These are phyloP conservation scores for Regulus satrapa DNA, from an alignment of 2,113 vertebrate species.

Conservation along the genomic window DNA sequence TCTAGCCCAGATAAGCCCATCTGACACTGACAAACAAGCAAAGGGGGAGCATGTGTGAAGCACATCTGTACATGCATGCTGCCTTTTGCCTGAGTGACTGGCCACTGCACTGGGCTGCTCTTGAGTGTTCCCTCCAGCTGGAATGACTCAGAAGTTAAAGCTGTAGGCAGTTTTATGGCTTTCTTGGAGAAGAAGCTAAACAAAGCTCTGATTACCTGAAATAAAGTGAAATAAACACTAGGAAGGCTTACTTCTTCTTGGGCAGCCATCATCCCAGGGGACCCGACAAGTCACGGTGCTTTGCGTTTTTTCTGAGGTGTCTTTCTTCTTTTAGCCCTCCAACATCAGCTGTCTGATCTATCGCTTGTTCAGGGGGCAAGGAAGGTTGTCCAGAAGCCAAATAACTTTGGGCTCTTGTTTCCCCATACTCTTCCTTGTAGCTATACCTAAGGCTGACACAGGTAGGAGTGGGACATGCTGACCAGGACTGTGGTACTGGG, in stretches of 20 bases:
- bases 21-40: background rate
- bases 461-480: background rate
- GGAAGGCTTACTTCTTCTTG: background rate
- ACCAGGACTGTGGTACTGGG: accelerated
- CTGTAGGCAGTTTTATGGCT: background rate
- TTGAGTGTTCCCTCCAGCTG: background rate
- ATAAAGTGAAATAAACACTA: background rate
- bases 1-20: background rate
- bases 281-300: background rate
- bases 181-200: background rate
- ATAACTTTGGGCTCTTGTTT: background rate
- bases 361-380: background rate
- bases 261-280: background rate
- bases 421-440: background rate
- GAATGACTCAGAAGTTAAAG: background rate
- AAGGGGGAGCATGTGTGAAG: background rate
- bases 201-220: background rate
- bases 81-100: background rate
- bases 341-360: background rate
- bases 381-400: background rate
- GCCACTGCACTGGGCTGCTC: background rate
- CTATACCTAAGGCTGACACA: background rate
- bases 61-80: accelerated
- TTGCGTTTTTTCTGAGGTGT: background rate
- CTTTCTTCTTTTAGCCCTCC: background rate